Conservation (phyloP, 1,140 invertebrate genomes). For the Rhyzopertha dominica region DNA sequence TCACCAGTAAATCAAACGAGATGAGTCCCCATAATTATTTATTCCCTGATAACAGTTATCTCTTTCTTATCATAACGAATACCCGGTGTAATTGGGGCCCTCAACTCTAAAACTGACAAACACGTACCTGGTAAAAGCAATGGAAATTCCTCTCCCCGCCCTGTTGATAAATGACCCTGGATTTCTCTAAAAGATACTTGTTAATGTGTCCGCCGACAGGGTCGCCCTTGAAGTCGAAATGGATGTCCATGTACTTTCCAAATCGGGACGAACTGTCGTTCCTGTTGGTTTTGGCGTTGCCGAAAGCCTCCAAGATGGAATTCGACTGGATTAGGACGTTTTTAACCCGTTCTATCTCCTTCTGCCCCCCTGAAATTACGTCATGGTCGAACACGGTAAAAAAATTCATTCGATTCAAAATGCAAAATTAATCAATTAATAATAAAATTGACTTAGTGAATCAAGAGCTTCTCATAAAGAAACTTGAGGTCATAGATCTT, state of each 20-base stretch:
- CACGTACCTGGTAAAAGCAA: constrained; percentile 89
- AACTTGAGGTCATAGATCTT: no score
- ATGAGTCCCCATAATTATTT: no score
- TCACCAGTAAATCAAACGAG: no score
- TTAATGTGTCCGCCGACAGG: constrained; percentile 94
- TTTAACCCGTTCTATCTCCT: constrained; percentile 96
- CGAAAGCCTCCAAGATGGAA: constrained; percentile 92
- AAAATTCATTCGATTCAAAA: no score
- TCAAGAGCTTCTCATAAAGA: no score
- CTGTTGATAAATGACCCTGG: constrained; percentile 89
- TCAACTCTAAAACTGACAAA: no score
- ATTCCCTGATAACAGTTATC: no score
- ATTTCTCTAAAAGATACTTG: constrained; percentile 96
- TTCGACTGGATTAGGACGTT: constrained; percentile 96
- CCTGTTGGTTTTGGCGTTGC: constrained; percentile 95
- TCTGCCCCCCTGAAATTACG: constrained; percentile 71
- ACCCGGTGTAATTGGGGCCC: no score
- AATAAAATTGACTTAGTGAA: no score
- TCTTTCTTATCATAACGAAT: no score
- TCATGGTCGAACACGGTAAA: no score
- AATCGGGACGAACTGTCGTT: constrained; percentile 98
- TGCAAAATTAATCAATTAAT: no score
- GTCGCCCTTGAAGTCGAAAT: constrained; percentile 98
- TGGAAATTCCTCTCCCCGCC: constrained; percentile 95
- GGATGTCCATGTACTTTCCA: constrained; percentile 99